Evolutionary conservation across 2,113 vertebrate species (phyloP), one percentile per base, ranked within the genome.

Genomic region (Phaethon lepturus): DNA sequence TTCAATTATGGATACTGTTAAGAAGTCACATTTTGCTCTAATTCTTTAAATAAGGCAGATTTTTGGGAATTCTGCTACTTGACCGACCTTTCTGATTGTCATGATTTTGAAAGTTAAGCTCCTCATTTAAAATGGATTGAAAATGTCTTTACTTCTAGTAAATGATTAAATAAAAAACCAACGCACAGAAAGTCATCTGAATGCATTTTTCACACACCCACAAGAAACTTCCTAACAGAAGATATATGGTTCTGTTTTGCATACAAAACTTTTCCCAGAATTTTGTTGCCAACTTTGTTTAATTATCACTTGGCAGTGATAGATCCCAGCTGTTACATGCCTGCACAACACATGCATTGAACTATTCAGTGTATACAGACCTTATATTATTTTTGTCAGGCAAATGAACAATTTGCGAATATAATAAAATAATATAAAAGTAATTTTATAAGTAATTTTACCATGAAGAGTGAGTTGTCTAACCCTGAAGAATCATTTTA

Each of bases 301-400:
- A 96, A 96, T 97, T 97, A 94, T 69, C 77, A n/a, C 42, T 96
- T 97, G 92, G 90, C 95, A 95, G 22, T 90, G 71, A 90, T 86
- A 94, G 80, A 95, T 86, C 93, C 88, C 94, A 97, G 95, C 92
- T 96, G 90, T 92, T 94, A 83, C 59, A 94, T 80, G 90, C n/a
- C 82, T 93, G 88, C 85, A 77, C 38, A 92, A 55, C 53, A 92
- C 80, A 95, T 47, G 59, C 47, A 77, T 94, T 55, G 63, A 93
- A 67, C 78, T 87, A 35, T 91, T 90, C 67, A 90, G 63, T 19
- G 22, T 84, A 79, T 71, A 92, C 12, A 72, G 60, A 67, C 17
- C 10, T 58, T 85, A 35, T 15, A 80, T 63, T 79, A 44, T 38
- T 82, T 95, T 71, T 53, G 17, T 89, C 33, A 79, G 28, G 17